Evolutionary conservation across 2,113 vertebrate species (phyloP).

Genomic region (Paramisgurnus dabryanus): DNA sequence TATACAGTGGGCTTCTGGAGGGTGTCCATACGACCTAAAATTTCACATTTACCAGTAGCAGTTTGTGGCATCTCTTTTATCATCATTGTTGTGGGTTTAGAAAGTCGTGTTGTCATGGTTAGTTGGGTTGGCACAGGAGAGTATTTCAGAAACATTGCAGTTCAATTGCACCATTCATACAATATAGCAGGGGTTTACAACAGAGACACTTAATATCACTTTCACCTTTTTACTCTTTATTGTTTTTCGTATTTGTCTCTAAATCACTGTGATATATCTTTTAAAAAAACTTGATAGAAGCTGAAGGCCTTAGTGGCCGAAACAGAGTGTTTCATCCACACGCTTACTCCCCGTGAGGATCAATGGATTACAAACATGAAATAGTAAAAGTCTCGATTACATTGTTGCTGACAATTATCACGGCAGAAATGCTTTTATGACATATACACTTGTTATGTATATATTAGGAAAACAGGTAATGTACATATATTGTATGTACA

Average conservation of each 20-base stretch:
- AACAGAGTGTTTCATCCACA: no score
- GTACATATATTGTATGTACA: no score
- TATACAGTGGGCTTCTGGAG: slow-evolving; percentile 34
- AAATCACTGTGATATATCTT: not conserved
- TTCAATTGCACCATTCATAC: slow-evolving; percentile 12
- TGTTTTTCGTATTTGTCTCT: not conserved
- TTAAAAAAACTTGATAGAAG: not conserved
- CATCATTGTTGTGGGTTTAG: slow-evolving; percentile 6
- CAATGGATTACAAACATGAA: no score
- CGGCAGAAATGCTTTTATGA: no score
- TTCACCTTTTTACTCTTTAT: not conserved
- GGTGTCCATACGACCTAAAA: slow-evolving; percentile 27
- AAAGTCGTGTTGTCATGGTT: slow-evolving; percentile 16
- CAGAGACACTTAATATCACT: not conserved
- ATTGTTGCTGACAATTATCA: no score
- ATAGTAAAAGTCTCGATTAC: no score
- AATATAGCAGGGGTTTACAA: not conserved
- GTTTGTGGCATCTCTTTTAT: not conserved
- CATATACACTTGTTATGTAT: no score
- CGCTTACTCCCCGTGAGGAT: no score
- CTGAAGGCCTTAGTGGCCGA: no score
- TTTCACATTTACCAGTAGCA: not conserved
- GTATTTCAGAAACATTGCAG: not conserved
- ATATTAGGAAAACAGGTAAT: no score
- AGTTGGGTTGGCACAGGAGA: not conserved